A percentile compares a stretch with the other conserved stretches of the same genome.
phyloP scores from a whole-genome alignment of 2,113 vertebrate species.

The cattle (Bos taurus) region DNA sequence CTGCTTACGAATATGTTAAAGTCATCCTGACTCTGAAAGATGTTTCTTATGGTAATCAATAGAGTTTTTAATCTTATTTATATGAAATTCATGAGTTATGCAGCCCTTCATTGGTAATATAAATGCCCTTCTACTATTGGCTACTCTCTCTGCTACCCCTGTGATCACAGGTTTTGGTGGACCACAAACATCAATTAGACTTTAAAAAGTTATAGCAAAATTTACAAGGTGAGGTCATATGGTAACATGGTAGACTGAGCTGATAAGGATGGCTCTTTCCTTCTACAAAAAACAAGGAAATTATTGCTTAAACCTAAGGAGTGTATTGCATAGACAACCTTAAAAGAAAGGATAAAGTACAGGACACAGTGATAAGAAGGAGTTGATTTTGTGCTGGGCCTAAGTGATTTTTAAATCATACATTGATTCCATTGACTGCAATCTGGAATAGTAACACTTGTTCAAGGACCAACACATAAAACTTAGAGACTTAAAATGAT shows the following conservation, averaged over 20 bases:
- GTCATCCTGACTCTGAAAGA: constrained; percentile 92
- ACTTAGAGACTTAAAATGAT: not conserved
- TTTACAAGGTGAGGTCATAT: not conserved
- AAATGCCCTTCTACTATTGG: not conserved
- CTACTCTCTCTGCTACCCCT: not conserved
- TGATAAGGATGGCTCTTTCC: not conserved
- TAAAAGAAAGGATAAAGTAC: not conserved
- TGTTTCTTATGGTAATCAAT: constrained; percentile 88
- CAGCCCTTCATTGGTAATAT: not conserved
- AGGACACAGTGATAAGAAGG: not conserved
- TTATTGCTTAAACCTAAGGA: not conserved
- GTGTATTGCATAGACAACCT: not conserved
- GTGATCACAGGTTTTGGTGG: not conserved
- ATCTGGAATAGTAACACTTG: not conserved
- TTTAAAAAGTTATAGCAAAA: not conserved
- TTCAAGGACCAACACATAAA: not conserved
- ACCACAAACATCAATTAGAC: not conserved
- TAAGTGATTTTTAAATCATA: not conserved
- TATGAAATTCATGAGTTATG: not conserved
- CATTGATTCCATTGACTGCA: not conserved
- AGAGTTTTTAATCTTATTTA: not conserved
- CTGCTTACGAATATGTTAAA: constrained; percentile 92
- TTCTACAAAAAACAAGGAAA: not conserved
- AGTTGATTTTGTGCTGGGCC: not conserved
- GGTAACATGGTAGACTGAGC: not conserved